Base-by-base conservation (phyloP, 2,888 invertebrate genomes). In the Lamellibrachia columna region DNA sequence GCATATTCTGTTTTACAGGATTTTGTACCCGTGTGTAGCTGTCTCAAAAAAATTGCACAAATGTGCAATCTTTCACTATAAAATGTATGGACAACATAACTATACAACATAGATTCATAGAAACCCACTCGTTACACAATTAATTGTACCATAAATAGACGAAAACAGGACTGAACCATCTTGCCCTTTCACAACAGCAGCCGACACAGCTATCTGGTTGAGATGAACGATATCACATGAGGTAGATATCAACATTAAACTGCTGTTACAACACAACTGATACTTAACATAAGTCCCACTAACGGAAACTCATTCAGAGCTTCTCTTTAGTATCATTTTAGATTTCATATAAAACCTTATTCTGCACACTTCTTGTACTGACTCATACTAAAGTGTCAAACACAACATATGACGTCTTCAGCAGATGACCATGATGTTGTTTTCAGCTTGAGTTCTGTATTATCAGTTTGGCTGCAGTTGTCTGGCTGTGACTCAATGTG, bases 191-290 rank as follows among this genome's bases (percentile, higher is more conserved):
- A 75, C 58, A 58, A 7, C 15, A 75, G 75, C 22, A 22, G 75
- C 75, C 75, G 22, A 75, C n/a, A 22, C n/a, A n/a, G 75, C 75
- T 75, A 75, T 75, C n/a, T 22, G 75, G 15, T n/a, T 75, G 22
- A 75, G 75, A 75, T n/a, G n/a, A 75, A 75, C 75, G 75, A 15
- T 75, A 75, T 75, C 75, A 75, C 22, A 75, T 75, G 75, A 75
- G 75, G 75, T 75, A 75, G 75, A 75, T 75, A 75, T 75, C 75
- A 75, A 75, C 75, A 75, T 75, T 75, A 75, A 75, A 75, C 75
- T 22, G 22, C 75, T n/a, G n/a, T 22, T 75, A 22, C 15, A 75
- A 75, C 75, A 75, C 75, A 75, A 15, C 75, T 75, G 22, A n/a
- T 22, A 15, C 15, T 75, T 22, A 3, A 3, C 55, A 55, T 55